Evolutionary conservation across 2,888 invertebrate species (phyloP), one percentile per base, ranked within the genome.

Genomic region (Nemurella pictetii): DNA sequence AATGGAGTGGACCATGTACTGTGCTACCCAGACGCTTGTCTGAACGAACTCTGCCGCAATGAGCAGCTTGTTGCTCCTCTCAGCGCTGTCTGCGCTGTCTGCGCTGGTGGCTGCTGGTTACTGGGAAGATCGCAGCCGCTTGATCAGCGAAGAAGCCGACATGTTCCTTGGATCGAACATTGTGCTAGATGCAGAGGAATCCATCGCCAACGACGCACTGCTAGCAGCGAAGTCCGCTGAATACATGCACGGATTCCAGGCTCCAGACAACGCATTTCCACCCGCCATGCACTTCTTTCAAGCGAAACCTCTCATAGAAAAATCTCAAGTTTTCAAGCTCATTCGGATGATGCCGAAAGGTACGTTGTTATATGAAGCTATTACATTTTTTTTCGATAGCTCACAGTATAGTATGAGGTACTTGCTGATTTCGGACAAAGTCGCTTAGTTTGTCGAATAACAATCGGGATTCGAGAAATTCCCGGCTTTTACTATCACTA

Each of bases 331-430:
- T 0, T 96, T 94, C 88, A 89, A 92, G 87, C 91, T 95, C 7
- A 92, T 96, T 20, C 91, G 92, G 86, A 90, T 90, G 55, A 92
- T 96, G 92, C 96, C 96, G 0, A 96, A 96, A 90, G 88, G 96
- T 75, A 55, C 12, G n/a, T n/a, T n/a, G n/a, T n/a, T n/a, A n/a
- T n/a, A 88, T n/a, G n/a, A n/a, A n/a, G n/a, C n/a, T n/a, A n/a
- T n/a, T n/a, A n/a, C n/a, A n/a, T n/a, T n/a, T n/a, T n/a, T n/a
- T n/a, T n/a, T n/a, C n/a, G n/a, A n/a, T n/a, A n/a, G n/a, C n/a
- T n/a, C n/a, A n/a, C n/a, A n/a, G n/a, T n/a, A n/a, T n/a, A n/a
- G n/a, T n/a, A n/a, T n/a, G n/a, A n/a, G n/a, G n/a, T n/a, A n/a
- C n/a, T n/a, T n/a, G n/a, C n/a, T n/a, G n/a, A n/a, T n/a, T n/a